Base-by-base conservation (phyloP, 2,888 invertebrate species). In the Mesopsocus fuscifrons region DNA sequence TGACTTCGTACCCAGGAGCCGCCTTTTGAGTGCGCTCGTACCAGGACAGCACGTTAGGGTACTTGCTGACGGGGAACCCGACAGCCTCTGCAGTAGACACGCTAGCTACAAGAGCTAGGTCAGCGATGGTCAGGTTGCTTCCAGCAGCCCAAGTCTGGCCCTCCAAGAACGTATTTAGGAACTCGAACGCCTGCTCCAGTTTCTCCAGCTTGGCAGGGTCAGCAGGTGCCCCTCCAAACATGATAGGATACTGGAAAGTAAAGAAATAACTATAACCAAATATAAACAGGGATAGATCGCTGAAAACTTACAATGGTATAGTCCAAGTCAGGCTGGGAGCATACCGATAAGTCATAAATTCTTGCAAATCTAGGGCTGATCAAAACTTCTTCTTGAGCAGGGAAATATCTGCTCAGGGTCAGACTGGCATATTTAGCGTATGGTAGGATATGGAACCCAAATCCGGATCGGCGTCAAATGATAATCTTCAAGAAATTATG, bases 121-220 rank as follows among this genome's bases (percentile, higher is more conserved):
- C 88, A 5, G 88, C 88, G 15, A 88, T 57, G 15, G 85, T 85
- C 43, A 84, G 62, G 45, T 65, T 65, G 45, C 74, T 67, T 2
- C 84, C 87, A 13, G 82, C 82, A 26, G 64, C 71, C 60, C 71
- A 88, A 49, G 71, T 67, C 52, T 75, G 69, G 0, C 73, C 74
- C 34, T 74, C 73, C 21, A 87, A 65, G 64, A 79, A 77, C n/a
- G 60, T 70, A 52, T 85, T 74, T 23, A 85, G 61, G 49, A 77
- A 73, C 26, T 66, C 68, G 41, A 82, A 64, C 2, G 77, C 75
- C 2, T 74, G 71, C 33, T 74, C 72, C 35, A 83, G 65, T 56
- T 77, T 77, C 50, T 73, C 70, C 48, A 70, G 59, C 57, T 79
- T 77, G 15, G 71, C 73, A 35, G 71, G 69, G 56, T 82, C 78